Base-by-base conservation (phyloP, 2,888 invertebrate species). In the Lasioglossum calceatum region DNA sequence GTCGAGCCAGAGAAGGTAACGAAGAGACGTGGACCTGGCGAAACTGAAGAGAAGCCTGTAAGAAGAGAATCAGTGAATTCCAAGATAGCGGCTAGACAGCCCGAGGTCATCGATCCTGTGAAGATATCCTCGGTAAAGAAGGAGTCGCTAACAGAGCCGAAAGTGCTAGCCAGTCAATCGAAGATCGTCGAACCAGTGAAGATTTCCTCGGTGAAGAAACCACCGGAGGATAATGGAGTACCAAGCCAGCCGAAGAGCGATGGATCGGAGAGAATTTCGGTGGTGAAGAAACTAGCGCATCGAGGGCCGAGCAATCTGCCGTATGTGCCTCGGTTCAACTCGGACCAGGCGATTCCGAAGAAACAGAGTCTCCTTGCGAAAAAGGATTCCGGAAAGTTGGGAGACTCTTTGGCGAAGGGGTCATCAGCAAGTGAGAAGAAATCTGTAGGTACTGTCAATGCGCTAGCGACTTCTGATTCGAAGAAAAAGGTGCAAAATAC, bases 161-260 rank as follows among this genome's bases (percentile, higher is more conserved):
- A 76, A 42, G 42, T 8, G 4, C 19, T 19, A 27, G 3, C 61
- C 8, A 14, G 8, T 19, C 50, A 1, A 23, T 0, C 36, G n/a
- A 76, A 42, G 14, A 42, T 76, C 8, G 76, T 76, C 23, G 76
- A 76, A 27, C 58, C 76, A 4, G 76, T 16, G n/a, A 76, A 58
- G n/a, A 27, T 76, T 19, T 12, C 23, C 16, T 73, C 79, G 12
- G 47, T 12, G 44, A 85, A 67, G 54, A 85, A 79, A 27, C 0
- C 0, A 72, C 16, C 0, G 0, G 36, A 54, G 7, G 8, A 8
- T 5, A 39, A 81, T 12, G 0, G 0, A 8, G 54, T 32, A 39
- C 8, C 16, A 32, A 78, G 23, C 14, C 44, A 27, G 12, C 4
- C 19, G 0, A n/a, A 27, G 32, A 10, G 7, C 0, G 14, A 10